Conservation (phyloP, 2,888 invertebrate genomes). For the Drepanosiphum platanoidis region DNA sequence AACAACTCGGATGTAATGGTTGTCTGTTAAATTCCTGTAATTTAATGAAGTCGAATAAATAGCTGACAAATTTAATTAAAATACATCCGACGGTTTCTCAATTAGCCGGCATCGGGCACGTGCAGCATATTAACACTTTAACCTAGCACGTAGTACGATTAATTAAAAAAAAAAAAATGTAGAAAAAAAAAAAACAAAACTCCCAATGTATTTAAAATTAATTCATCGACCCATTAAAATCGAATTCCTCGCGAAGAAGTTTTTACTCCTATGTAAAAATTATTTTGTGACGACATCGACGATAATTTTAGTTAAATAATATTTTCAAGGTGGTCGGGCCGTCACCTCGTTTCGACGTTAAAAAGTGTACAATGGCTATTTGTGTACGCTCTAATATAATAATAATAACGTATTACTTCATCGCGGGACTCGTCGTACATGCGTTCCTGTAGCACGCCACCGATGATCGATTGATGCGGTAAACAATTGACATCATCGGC, state of each 20-base stretch:
- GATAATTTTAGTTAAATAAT: neutral
- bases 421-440: neutral
- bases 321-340: neutral
- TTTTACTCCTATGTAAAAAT: neutral
- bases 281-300: neutral
- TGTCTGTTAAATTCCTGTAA: neutral
- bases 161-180: slow-evolving; percentile 5
- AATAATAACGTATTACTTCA: neutral
- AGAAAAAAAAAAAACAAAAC: neutral
- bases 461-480: slow-evolving; percentile 40
- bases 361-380: neutral
- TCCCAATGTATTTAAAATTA: neutral
- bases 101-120: neutral
- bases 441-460: neutral
- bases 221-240: neutral
- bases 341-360: neutral
- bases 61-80: slow-evolving; percentile 6
- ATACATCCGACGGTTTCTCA: neutral
- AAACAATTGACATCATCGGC: slow-evolving; percentile 33
- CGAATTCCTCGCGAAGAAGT: neutral
- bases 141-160: neutral
- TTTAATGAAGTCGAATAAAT: neutral
- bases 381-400: neutral
- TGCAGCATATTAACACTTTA: neutral
- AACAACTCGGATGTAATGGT: neutral